These are phyloP conservation scores for Leptopilina drosophilae DNA, from an alignment of 2,888 invertebrate genomes.

Conservation along the genomic window DNA sequence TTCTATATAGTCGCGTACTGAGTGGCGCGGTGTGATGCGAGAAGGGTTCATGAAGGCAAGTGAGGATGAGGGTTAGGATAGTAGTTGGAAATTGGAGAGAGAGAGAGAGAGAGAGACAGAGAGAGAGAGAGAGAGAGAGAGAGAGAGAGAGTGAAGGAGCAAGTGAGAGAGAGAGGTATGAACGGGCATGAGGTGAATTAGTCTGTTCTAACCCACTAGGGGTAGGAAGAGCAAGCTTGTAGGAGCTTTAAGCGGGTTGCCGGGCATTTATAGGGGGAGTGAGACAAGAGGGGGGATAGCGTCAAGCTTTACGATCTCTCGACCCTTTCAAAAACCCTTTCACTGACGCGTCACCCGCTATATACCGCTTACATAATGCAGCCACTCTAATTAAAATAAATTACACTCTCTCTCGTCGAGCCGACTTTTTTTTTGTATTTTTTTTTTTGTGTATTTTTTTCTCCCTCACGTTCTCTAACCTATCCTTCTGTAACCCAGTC, in stretches of 20 bases:
- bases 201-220: slow-evolving; percentile 62
- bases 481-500: slow-evolving; percentile 16
- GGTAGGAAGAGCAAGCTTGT: slow-evolving; percentile 43
- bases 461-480: slow-evolving; percentile 13
- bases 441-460: slow-evolving; percentile 45
- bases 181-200: slow-evolving; percentile 66
- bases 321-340: slow-evolving; percentile 71
- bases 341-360: slow-evolving; percentile 65
- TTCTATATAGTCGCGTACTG: slow-evolving; percentile 55
- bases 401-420: slow-evolving; percentile 66
- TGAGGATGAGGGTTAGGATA: slow-evolving; percentile 20
- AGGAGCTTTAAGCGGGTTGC: slow-evolving; percentile 44
- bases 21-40: slow-evolving; percentile 27
- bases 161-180: too few species aligned
- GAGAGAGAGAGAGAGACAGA: too few species aligned
- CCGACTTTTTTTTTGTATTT: slow-evolving; percentile 51
- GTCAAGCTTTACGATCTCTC: slow-evolving; percentile 61
- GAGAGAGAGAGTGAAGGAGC: too few species aligned
- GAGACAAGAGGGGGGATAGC: slow-evolving; percentile 46
- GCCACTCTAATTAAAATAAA: slow-evolving; percentile 77
- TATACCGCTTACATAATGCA: slow-evolving; percentile 73
- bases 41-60: slow-evolving; percentile 22
- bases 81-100: background rate
- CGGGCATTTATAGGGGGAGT: slow-evolving; percentile 48
- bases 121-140: too few species aligned